Conservation (phyloP, 1,140 invertebrate genomes). For the Asbolus verrucosus region DNA sequence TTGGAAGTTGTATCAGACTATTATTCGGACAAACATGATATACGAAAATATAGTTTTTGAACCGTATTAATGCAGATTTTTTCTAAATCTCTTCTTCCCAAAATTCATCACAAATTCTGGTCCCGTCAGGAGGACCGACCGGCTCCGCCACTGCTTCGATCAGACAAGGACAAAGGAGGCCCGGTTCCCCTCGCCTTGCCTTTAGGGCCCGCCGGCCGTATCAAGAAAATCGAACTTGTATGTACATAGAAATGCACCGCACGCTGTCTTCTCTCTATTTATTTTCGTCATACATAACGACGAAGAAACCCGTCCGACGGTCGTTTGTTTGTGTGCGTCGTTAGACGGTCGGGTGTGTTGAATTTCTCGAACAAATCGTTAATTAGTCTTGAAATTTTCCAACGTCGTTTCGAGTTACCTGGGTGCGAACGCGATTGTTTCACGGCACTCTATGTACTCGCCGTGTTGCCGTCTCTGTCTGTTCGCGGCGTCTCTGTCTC, state of each 20-base stretch:
- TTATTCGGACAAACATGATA: too few relatives aligned
- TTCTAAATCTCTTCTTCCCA: too few relatives aligned
- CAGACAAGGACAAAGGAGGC: background rate
- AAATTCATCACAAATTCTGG: too few relatives aligned
- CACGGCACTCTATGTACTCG: slow-evolving; percentile 8
- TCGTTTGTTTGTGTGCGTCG: slow-evolving; percentile 9
- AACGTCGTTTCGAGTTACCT: slow-evolving; percentile 21
- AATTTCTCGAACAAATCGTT: slow-evolving; percentile 25
- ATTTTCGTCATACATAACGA: background rate
- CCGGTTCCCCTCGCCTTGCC: background rate
- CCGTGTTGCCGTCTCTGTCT: slow-evolving; percentile 7
- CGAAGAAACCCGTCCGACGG: background rate
- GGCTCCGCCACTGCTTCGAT: background rate
- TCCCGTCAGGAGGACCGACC: too few relatives aligned
- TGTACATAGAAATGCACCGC: slow-evolving; percentile 4
- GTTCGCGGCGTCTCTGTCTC: background rate
- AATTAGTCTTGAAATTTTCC: slow-evolving; percentile 27
- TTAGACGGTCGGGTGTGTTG: slow-evolving; percentile 2
- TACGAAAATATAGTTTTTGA: too few relatives aligned
- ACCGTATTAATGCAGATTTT: too few relatives aligned
- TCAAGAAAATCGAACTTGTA: slow-evolving; percentile 8
- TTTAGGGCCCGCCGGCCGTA: slow-evolving; percentile 17
- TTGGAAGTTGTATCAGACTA: too few relatives aligned
- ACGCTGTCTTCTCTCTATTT: background rate
- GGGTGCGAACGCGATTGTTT: slow-evolving; percentile 32